Evolutionary conservation across 2,888 invertebrate species (phyloP).

Genomic region (Resseliella maxima): DNA sequence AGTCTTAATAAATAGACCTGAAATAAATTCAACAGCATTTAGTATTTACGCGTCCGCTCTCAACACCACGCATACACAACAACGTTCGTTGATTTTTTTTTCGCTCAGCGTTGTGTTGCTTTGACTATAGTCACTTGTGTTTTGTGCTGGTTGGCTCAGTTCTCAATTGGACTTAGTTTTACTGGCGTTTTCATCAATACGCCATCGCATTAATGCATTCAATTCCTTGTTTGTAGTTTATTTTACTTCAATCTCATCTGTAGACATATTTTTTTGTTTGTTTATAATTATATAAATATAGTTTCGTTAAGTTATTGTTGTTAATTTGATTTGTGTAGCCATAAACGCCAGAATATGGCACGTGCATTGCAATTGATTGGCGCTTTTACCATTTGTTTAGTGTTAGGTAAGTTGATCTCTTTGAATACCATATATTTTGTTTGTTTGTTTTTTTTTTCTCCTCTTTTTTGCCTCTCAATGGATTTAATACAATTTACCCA

Average conservation of each 20-base stretch:
- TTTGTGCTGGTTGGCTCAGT: background rate
- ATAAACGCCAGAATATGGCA: constrained; percentile 63
- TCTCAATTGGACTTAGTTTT: background rate
- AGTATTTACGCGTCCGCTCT: constrained; percentile 68
- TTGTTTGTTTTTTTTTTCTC: background rate
- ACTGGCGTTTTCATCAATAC: constrained; percentile 17
- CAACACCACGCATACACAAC: constrained; percentile 62
- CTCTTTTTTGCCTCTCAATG: background rate
- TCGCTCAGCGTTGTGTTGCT: constrained; percentile 14
- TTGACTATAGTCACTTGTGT: background rate
- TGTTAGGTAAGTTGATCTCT: constrained; percentile 64
- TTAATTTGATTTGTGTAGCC: constrained; percentile 51
- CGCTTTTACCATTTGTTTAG: constrained; percentile 65
- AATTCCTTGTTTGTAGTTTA: constrained; percentile 8
- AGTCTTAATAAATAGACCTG: constrained; percentile 69
- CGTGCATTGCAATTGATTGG: constrained; percentile 66
- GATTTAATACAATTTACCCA: background rate
- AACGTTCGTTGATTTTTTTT: background rate
- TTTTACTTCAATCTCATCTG: constrained; percentile 40
- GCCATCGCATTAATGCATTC: constrained; percentile 21
- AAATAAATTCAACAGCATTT: constrained; percentile 67
- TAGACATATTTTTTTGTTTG: constrained; percentile 12
- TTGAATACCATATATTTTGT: background rate
- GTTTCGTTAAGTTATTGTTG: constrained; percentile 25
- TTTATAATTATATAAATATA: constrained; percentile 18